A percentile compares a stretch with the other conserved stretches of the same genome.
These are phyloP conservation scores for Drosophila testacea DNA, from an alignment of 2,888 invertebrate genomes.

Conservation along the genomic window DNA sequence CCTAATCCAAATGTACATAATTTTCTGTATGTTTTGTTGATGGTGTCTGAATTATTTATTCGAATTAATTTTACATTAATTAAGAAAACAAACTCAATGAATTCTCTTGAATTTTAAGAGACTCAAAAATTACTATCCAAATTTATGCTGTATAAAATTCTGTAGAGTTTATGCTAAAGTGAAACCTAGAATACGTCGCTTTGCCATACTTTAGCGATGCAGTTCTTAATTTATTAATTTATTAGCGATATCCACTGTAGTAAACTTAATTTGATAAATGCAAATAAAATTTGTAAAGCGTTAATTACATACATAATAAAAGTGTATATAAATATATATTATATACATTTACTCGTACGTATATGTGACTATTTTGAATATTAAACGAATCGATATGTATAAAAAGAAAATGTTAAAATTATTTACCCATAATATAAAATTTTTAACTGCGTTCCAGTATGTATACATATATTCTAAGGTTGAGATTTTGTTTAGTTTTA, in stretches of 20 bases:
- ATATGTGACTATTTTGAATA: constrained; percentile 45
- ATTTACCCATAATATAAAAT: constrained; percentile 40
- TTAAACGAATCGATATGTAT: constrained; percentile 41
- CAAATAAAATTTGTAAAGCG: constrained; percentile 49
- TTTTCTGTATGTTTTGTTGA: constrained; percentile 7
- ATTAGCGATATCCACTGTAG: constrained; percentile 52
- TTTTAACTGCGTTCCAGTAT: constrained; percentile 19
- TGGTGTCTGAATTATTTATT: neutral
- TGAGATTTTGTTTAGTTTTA: constrained; percentile 14
- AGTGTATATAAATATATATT: constrained; percentile 24
- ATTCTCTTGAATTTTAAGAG: neutral
- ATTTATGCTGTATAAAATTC: neutral
- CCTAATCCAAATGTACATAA: constrained; percentile 24
- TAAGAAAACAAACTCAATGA: neutral
- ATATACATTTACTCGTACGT: constrained; percentile 24
- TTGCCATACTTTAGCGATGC: constrained; percentile 5
- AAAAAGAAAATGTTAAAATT: constrained; percentile 31
- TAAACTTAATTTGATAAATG: constrained; percentile 39
- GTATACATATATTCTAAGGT: constrained; percentile 19
- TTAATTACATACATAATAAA: constrained; percentile 53
- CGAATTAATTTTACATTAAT: neutral
- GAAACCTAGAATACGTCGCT: neutral
- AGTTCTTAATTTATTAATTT: constrained; percentile 21
- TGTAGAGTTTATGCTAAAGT: neutral
- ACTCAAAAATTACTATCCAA: neutral